Base-by-base conservation (phyloP, 2,113 vertebrate genomes). In the Choloepus hoffmanni region DNA sequence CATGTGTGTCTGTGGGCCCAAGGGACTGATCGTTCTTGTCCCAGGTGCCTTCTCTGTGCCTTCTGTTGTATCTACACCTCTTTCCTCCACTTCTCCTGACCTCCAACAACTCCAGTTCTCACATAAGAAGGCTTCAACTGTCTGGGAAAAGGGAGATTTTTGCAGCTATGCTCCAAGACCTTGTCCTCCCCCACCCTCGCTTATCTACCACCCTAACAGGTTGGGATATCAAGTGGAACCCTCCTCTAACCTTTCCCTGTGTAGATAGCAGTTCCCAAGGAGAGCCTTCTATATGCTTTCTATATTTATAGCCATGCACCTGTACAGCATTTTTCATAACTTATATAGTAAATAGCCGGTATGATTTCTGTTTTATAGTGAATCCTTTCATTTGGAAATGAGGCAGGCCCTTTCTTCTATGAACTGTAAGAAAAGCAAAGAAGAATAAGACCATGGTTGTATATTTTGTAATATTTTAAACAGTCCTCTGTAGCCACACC, bases 251-350 rank as follows among this genome's bases (percentile, higher is more conserved):
- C 53, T 18, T 83, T 58, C 74, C 83, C 90, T 45, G 2, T 84
- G 74, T 95, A 94, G 26, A 79, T 91, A 92, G 36, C 33, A 4
- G 0, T 74, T 26, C 40, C 55, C 43, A 15, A 50, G 43, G 33
- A 65, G 89, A 95, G 63, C 87, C 90, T 90, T 95, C 97, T 96
- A 84, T 95, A 87, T 53, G 16, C 86, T 95, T 53, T 19, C 86
- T 95, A 48, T 98, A 97, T 98, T 98, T 98, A 98, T 98, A 98
- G 95, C 85, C 89, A 76, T 15, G 81, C 90, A 68, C 88, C 60
- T 98, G 98, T 98, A 98, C 97, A 98, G 98, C 96, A 67, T 97
- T 97, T 98, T 98, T 98, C 91, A 0, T 98, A 98, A 98, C 92
- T 98, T 98, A 97, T 97, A 45, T 83, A 94, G 95, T 83, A 94